Conservation (phyloP, 1,140 invertebrate genomes). For the Drosophila eugracilis region DNA sequence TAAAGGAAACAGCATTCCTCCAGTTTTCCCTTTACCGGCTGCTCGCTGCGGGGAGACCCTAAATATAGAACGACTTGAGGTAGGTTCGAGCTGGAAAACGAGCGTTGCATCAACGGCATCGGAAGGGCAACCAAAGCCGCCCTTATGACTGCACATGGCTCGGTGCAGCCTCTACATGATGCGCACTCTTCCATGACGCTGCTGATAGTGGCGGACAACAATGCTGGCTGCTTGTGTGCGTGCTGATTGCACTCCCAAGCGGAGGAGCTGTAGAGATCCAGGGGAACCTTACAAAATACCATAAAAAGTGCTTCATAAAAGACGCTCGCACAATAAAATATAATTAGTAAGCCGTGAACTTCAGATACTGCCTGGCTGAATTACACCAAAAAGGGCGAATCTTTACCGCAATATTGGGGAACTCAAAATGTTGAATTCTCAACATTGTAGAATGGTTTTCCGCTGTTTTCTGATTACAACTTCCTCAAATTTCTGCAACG, state of each 20-base stretch:
- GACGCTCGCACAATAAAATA: slow-evolving; percentile 57
- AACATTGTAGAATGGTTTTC: background rate
- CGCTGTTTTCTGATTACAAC: background rate
- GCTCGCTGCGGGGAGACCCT: slow-evolving; percentile 46
- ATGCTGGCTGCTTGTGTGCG: slow-evolving; percentile 21
- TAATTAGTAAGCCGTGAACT: slow-evolving; percentile 61
- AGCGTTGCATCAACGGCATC: slow-evolving; percentile 20
- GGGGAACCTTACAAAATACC: slow-evolving; percentile 14
- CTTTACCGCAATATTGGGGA: slow-evolving; percentile 1
- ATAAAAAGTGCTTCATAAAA: slow-evolving; percentile 63
- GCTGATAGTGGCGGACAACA: slow-evolving; percentile 65
- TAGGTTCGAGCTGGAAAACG: slow-evolving; percentile 52
- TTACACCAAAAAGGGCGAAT: too few species aligned
- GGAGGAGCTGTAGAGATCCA: slow-evolving; percentile 9
- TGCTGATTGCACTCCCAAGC: slow-evolving; percentile 25
- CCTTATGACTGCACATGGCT: slow-evolving; percentile 50
- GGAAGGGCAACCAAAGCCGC: slow-evolving; percentile 48
- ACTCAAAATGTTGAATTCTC: background rate
- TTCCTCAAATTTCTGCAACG: too few species aligned
- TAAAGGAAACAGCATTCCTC: slow-evolving; percentile 11
- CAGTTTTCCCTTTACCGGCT: slow-evolving; percentile 12
- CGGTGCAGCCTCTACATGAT: slow-evolving; percentile 17
- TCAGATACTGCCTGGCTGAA: too few species aligned
- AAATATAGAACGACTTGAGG: slow-evolving; percentile 81
- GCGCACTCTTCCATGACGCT: slow-evolving; percentile 65